Evolutionary conservation across 2,113 vertebrate species (phyloP), one percentile per base, ranked within the genome.

Genomic region (Tamias sibiricus): DNA sequence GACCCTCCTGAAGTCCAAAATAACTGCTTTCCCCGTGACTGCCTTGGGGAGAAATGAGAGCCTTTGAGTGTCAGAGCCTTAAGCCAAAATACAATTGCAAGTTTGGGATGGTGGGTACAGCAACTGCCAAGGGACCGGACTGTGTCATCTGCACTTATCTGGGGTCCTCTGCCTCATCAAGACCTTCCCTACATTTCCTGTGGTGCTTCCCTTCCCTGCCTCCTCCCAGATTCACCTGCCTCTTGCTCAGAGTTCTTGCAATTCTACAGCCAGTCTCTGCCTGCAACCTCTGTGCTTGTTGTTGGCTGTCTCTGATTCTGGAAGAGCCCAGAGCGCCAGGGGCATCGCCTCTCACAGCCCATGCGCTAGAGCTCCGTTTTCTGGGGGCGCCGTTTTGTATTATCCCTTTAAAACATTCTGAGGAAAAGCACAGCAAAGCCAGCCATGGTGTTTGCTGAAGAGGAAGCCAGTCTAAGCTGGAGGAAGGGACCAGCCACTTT

Each of bases 171-270:
- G 93, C 79, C 80, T 97, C 87, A 87, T 89, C 35, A 84, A 84
- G 88, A 87, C 17, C 10, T 69, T 5, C 26, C 22, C 72, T 85
- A 2, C 75, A 75, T 95, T 89, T 81, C 86, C 40, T 4, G 0
- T 37, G 64, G 64, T 26, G 32, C 32, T 37, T 44, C 62, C 54
- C 2, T 87, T 81, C 28, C 64, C 86, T 10, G 4, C 35, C 89
- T 11, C 75, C 82, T 91, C 75, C 84, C 89, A 42, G n/a, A 47
- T 30, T 66, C 91, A 32, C 47, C 47, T 62, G 66, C 40, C 83
- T 96, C 66, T 93, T 49, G 52, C 79, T 96, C 89, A 66, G 88
- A 94, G 85, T 97, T 92, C 85, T 82, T 95, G 71, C 28, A 91
- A 62, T 80, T 59, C 57, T 83, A 59, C 59, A 80, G 20, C 26